Conservation (phyloP, 1,140 invertebrate species). For the Drosophila subobscura region DNA sequence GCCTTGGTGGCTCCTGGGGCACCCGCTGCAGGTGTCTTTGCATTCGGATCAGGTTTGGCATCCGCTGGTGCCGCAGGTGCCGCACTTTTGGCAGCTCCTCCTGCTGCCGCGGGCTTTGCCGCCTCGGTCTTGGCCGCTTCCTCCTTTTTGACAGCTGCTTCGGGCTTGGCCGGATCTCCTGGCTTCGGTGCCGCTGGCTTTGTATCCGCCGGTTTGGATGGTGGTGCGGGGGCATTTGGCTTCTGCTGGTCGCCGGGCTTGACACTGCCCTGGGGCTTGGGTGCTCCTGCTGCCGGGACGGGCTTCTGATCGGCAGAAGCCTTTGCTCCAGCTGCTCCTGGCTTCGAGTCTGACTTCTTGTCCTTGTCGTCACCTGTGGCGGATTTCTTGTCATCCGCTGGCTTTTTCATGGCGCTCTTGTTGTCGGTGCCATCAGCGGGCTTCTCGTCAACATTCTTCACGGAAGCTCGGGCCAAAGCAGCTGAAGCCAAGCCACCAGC, state of each 20-base stretch:
- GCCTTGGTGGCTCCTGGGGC: slow-evolving; percentile 51
- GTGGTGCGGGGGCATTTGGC: slow-evolving; percentile 74
- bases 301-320: slow-evolving; percentile 53
- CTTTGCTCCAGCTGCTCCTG: slow-evolving; percentile 29
- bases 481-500: slow-evolving; percentile 45
- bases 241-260: slow-evolving; percentile 58
- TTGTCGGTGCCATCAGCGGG: slow-evolving; percentile 10
- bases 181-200: slow-evolving; percentile 72
- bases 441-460: slow-evolving; percentile 67
- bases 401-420: slow-evolving; percentile 44
- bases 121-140: slow-evolving; percentile 65
- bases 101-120: slow-evolving; percentile 49
- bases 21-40: slow-evolving; percentile 28
- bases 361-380: slow-evolving; percentile 24
- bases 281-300: slow-evolving; percentile 23
- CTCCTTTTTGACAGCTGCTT: slow-evolving; percentile 74
- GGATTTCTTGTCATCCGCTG: slow-evolving; percentile 43
- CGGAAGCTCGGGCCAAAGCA: slow-evolving; percentile 52
- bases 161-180: slow-evolving; percentile 64
- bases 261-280: slow-evolving; percentile 46
- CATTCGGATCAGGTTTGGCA: slow-evolving; percentile 65
- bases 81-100: slow-evolving; percentile 61
- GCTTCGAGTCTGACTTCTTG: slow-evolving; percentile 28
- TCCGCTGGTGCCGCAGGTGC: slow-evolving; percentile 69
- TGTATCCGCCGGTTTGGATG: slow-evolving; percentile 60